These are phyloP conservation scores for Agrenia bidenticulata DNA, from an alignment of 2,888 invertebrate genomes.

Conservation along the genomic window DNA sequence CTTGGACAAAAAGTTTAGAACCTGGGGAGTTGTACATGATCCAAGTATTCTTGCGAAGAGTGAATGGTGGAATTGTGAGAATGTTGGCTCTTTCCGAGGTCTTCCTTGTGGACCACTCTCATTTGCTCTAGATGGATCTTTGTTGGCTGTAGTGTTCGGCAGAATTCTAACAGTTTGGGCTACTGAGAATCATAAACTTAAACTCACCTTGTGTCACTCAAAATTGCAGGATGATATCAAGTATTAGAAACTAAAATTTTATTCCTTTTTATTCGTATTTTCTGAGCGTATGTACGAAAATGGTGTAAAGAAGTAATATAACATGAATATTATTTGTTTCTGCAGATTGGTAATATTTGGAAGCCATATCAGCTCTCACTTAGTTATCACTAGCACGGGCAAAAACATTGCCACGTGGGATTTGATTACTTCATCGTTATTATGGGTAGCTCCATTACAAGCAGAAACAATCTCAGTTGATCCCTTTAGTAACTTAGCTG, in stretches of 20 bases:
- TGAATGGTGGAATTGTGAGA: constrained; percentile 68
- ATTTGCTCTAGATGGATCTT: constrained; percentile 75
- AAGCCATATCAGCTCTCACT: constrained; percentile 61
- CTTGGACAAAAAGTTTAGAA: constrained; percentile 68
- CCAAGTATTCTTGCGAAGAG: constrained; percentile 61
- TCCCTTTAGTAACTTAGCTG: constrained; percentile 67
- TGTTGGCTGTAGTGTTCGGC: constrained; percentile 70
- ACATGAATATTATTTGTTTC: constrained; percentile 37
- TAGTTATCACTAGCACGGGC: constrained; percentile 63
- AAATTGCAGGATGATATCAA: constrained; percentile 56
- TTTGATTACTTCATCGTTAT: constrained; percentile 67
- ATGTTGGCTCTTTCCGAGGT: constrained; percentile 65
- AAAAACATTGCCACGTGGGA: constrained; percentile 71
- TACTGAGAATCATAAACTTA: constrained; percentile 63
- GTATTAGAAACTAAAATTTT: constrained; percentile 55
- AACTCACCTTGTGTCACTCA: constrained; percentile 61
- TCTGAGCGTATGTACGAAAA: too few relatives aligned
- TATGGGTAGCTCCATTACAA: constrained; percentile 66
- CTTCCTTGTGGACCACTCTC: constrained; percentile 62
- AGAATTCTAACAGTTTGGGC: constrained; percentile 70
- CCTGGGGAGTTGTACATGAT: constrained; percentile 67
- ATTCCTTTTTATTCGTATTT: constrained; percentile 5
- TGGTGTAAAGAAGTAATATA: too few relatives aligned
- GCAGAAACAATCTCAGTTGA: constrained; percentile 63
- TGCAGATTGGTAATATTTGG: constrained; percentile 64